Conservation (phyloP, 2,797 vertebrate genomes). For the Anableps anableps region DNA sequence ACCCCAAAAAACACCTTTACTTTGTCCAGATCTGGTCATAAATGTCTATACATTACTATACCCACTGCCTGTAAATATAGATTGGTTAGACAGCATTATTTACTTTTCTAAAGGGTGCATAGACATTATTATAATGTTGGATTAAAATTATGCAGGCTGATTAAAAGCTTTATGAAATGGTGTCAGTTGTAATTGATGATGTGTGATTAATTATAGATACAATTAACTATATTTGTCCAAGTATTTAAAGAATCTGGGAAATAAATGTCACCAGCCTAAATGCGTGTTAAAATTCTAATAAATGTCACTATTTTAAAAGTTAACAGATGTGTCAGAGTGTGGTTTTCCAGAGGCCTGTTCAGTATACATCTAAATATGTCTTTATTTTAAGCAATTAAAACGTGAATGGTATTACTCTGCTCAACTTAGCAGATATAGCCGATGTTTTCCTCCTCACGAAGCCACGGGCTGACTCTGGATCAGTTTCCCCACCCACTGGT, state of each 20-base stretch:
- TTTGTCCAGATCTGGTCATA: constrained; percentile 7
- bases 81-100: not conserved
- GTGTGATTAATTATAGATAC: not conserved
- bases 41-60: not conserved
- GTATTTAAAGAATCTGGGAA: constrained; percentile 2
- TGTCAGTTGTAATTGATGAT: constrained; percentile 9
- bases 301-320: constrained; percentile 15
- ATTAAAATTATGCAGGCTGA: not conserved
- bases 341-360: not conserved
- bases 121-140: constrained; percentile 2
- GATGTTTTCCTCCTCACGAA: constrained; percentile 29
- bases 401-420: not conserved
- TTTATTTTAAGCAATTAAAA: not conserved
- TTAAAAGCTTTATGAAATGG: not conserved
- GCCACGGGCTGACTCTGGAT: constrained; percentile 49
- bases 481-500: constrained; percentile 44
- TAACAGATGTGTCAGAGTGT: not conserved
- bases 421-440: not conserved
- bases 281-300: constrained; percentile 35
- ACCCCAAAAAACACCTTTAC: not conserved
- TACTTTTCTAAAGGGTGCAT: not conserved
- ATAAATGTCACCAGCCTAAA: constrained; percentile 1
- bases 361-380: not conserved
- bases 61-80: constrained; percentile 13
- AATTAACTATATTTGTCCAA: constrained; percentile 14